Base-by-base conservation (phyloP, 2,888 invertebrate genomes). In the Dilophus febrilis region DNA sequence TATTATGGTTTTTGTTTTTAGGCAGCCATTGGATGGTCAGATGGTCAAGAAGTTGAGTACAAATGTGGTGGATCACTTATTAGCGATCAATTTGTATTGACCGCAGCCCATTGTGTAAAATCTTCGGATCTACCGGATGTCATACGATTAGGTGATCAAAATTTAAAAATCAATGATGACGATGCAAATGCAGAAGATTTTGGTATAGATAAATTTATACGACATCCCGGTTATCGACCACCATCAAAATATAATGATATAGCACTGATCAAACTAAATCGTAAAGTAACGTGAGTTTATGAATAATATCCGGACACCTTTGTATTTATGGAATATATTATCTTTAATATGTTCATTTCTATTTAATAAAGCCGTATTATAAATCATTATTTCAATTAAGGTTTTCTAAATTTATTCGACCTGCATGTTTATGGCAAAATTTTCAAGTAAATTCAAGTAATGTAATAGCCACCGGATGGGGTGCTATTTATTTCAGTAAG, bases 191-290 rank as follows among this genome's bases (percentile, higher is more conserved):
- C 64, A 35, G 54, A 54, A 42, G 66, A 70, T 44, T 61, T 64
- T 34, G 51, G 51, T 39, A 59, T 71, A 4, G 49, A 52, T 1
- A 49, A 59, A 28, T 59, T 66, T 10, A 62, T 64, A 13, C 45
- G 57, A 13, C 70, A 72, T 54, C 70, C 70, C 2, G 54, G 63
- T 32, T 72, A 72, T 51, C 57, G 53, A 11, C 59, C 61, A 6
- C 62, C 66, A 0, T 53, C 57, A 8, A 66, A 68, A 50, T 73
- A 74, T 49, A 62, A 71, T 42, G 75, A 75, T 44, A 72, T 76
- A 45, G 74, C 72, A 3, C 51, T 75, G 4, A 45, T 75, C 1
- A 57, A 65, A 45, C 53, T 74, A 2, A 49, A 48, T 7, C 49
- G 47, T n/a, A 44, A 45, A 6, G 57, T 49, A 3, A 27, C 7